phyloP scores from a whole-genome alignment of 2,113 vertebrate genomes.

The Zingel zingel region DNA sequence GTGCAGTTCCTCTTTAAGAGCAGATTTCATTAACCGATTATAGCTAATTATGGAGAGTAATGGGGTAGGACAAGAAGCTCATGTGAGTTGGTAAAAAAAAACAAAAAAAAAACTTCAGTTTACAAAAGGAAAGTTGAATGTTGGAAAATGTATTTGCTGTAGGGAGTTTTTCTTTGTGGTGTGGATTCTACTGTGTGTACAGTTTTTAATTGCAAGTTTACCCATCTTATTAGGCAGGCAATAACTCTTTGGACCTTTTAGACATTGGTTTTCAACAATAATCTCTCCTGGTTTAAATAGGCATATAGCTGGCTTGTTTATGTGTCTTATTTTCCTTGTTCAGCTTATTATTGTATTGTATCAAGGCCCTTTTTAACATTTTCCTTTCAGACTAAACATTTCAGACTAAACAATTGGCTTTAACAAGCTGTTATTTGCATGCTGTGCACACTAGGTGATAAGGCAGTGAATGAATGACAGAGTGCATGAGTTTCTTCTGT shows the following conservation, averaged over 20 bases:
- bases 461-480: constrained; percentile 54
- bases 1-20: not conserved
- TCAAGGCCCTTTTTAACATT: constrained; percentile 24
- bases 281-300: not conserved
- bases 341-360: not conserved
- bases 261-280: not conserved
- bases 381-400: constrained; percentile 36
- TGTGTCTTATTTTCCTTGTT: constrained; percentile 33
- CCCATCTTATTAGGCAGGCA: constrained; percentile 16
- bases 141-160: not conserved
- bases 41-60: constrained; percentile 37
- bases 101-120: not conserved
- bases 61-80: constrained; percentile 11
- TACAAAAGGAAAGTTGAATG: constrained; percentile 8
- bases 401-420: constrained; percentile 49
- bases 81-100: not conserved
- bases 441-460: constrained; percentile 55
- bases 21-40: constrained; percentile 44
- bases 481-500: constrained; percentile 25
- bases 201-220: constrained; percentile 1
- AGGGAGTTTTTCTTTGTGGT: not conserved
- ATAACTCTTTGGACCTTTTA: constrained; percentile 14
- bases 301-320: constrained; percentile 19
- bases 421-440: constrained; percentile 60
- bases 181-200: not conserved